These are phyloP conservation scores for Pangasianodon hypophthalmus DNA, from an alignment of 2,113 vertebrate genomes.

Conservation along the genomic window DNA sequence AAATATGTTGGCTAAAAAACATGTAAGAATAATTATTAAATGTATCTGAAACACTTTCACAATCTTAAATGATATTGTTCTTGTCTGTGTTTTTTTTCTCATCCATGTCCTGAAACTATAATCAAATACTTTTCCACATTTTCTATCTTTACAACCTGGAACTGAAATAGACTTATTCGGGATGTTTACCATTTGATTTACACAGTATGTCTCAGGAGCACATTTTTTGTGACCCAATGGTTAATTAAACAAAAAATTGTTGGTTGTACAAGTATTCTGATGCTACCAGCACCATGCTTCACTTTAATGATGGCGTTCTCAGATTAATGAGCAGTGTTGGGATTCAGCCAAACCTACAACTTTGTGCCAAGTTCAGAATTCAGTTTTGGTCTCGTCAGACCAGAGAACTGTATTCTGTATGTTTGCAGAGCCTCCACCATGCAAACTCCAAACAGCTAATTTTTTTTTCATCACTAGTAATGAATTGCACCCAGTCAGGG, in stretches of 20 bases:
- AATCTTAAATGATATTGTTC: constrained; percentile 6
- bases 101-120: background rate
- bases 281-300: background rate
- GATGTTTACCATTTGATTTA: background rate
- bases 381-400: background rate
- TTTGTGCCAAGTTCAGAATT: background rate
- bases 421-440: background rate
- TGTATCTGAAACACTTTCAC: constrained; percentile 57
- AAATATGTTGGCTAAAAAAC: constrained; percentile 68
- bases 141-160: background rate
- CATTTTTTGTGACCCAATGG: background rate
- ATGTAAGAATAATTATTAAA: constrained; percentile 67
- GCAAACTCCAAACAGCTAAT: background rate
- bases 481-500: background rate
- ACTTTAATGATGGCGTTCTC: background rate
- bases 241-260: background rate
- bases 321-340: background rate
- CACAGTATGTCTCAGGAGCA: background rate
- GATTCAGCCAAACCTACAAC: background rate
- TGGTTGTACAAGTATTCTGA: background rate
- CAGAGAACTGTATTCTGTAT: background rate
- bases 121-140: background rate
- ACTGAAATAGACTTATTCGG: background rate
- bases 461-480: background rate
- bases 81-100: background rate